Base-by-base conservation (phyloP, 1,140 invertebrate genomes). In the Monochamus saltuarius region DNA sequence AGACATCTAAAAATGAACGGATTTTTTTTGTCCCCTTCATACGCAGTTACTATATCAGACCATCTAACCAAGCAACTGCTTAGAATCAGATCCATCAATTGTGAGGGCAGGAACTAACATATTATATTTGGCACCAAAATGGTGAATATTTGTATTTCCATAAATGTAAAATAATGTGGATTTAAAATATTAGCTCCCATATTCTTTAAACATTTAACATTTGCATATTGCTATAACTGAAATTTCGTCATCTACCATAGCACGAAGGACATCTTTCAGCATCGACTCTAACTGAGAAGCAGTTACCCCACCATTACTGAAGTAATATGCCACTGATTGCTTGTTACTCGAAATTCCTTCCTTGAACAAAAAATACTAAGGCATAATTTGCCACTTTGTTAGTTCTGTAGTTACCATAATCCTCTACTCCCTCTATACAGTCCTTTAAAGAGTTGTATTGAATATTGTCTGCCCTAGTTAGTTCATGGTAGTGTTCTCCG, bases 161-260 rank as follows among this genome's bases (percentile, higher is more conserved):
- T 38, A 65, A 49, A 54, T 56, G 63, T 11, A 52, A 58, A 8
- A 47, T 39, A 56, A 62, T 46, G 57, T 14, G 59, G 59, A 8
- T 7, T 37, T n/a, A 35, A 17, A 22, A 57, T 34, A 19, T 53
- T 29, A 16, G 13, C 36, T 7, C 54, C 54, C 36, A 62, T 45
- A 58, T 47, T 37, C 43, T 62, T 62, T n/a, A 62, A 11, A 14
- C 54, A 56, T 57, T 57, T 62, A 6, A 62, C 61, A 63, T 59
- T 63, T 34, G 9, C 36, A 7, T 7, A 52, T 55, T 11, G 51
- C 46, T 42, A 64, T 52, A 51, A 64, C 52, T 49, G 60, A 14
- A 14, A 61, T 43, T 55, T 19, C 29, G 1, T 8, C 52, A 19
- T 40, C 22, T 29, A 29, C 2, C 22, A 29, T 29, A 29, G 22